These are phyloP conservation scores for Lysandra coridon DNA, from an alignment of 2,888 invertebrate species.

Conservation along the genomic window DNA sequence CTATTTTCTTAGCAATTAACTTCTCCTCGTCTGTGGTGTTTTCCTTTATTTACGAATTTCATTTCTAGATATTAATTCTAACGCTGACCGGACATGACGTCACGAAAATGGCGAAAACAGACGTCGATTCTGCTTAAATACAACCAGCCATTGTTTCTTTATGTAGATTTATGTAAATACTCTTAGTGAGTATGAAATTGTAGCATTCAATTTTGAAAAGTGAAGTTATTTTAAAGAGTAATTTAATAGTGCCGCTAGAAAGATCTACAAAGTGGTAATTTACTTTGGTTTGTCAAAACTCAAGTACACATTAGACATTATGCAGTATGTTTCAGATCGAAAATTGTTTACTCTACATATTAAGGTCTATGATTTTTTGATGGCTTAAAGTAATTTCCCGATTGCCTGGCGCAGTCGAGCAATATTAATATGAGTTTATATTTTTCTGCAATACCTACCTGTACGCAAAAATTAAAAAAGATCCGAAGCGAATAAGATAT, in stretches of 20 bases:
- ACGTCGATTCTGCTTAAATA: slow-evolving; percentile 15
- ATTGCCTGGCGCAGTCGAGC: no score
- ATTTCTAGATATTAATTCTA: slow-evolving; percentile 1
- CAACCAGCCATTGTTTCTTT: slow-evolving; percentile 12
- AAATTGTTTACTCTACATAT: no score
- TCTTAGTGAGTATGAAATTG: neutral
- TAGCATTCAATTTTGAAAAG: neutral
- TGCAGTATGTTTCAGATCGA: no score
- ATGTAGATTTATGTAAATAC: slow-evolving; percentile 16
- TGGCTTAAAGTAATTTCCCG: no score
- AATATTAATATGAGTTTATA: no score
- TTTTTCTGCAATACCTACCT: no score
- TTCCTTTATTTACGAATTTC: neutral
- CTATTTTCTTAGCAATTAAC: neutral
- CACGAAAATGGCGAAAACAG: slow-evolving; percentile 3
- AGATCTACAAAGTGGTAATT: no score
- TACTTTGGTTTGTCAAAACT: no score
- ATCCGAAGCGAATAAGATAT: neutral
- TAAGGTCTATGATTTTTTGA: no score
- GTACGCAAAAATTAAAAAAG: neutral
- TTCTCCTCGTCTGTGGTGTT: neutral
- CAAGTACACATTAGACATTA: no score
- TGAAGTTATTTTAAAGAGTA: no score
- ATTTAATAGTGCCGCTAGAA: no score
- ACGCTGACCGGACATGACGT: slow-evolving; percentile 2